phyloP scores from a whole-genome alignment of 92 coral and sea anemone species.

The Parazoanthus darwini region DNA sequence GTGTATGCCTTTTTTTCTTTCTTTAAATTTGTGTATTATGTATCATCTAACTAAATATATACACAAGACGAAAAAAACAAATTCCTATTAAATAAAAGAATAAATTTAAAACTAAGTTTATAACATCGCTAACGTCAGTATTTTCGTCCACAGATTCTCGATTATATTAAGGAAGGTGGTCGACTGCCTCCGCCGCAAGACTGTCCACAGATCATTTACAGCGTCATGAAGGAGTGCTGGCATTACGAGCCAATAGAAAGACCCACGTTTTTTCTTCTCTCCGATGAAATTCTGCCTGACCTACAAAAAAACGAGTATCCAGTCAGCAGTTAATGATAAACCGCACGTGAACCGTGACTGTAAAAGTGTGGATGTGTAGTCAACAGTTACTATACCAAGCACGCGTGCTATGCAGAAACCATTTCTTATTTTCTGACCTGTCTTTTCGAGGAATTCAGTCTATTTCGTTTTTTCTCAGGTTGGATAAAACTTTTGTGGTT shows the following conservation, averaged over 20 bases:
- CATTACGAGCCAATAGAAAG: conserved; percentile 43
- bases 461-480: too few species aligned
- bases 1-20: too few species aligned
- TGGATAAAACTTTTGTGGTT: too few species aligned
- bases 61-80: too few species aligned
- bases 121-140: neutral
- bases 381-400: neutral
- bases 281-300: conserved; percentile 36
- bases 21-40: too few species aligned
- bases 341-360: neutral
- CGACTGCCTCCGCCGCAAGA: conserved; percentile 63
- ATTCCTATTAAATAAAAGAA: too few species aligned
- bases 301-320: conserved; percentile 13
- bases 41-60: too few species aligned
- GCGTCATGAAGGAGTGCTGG: conserved; percentile 78
- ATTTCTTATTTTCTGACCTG: too few species aligned
- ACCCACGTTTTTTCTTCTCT: conserved; percentile 60
- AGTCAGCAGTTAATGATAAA: neutral
- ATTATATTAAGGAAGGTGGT: conserved; percentile 56
- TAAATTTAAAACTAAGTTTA: neutral
- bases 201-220: conserved; percentile 73
- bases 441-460: too few species aligned
- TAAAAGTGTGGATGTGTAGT: neutral
- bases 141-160: conserved; percentile 51
- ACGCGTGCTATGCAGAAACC: neutral